Percentiles rank a stretch among this genome's conserved stretches.
phyloP scores from a whole-genome alignment of 2,113 vertebrate genomes.

The Heliornis fulica region DNA sequence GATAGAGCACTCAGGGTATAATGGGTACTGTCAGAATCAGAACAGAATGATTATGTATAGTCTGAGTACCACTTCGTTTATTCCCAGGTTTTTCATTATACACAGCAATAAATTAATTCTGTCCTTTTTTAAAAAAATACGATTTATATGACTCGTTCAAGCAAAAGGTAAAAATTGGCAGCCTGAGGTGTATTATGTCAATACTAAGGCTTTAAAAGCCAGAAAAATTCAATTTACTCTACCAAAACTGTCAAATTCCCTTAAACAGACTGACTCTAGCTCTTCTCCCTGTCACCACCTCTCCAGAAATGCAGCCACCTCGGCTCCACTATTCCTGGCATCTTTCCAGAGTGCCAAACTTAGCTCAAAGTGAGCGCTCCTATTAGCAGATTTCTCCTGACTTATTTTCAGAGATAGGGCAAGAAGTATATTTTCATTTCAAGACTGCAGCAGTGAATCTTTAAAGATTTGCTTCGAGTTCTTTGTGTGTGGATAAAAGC shows the following conservation, averaged over 20 bases:
- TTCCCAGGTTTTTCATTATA: not conserved
- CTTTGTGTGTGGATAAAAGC: not conserved
- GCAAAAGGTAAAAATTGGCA: not conserved
- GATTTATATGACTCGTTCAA: not conserved
- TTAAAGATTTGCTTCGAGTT: not conserved
- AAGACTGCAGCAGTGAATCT: constrained; percentile 1
- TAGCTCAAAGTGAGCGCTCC: constrained; percentile 38
- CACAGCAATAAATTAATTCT: not conserved
- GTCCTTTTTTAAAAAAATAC: not conserved
- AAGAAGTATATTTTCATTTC: not conserved
- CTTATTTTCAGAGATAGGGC: not conserved
- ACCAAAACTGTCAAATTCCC: not conserved
- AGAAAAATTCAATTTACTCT: not conserved
- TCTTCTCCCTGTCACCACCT: not conserved
- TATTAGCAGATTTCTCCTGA: constrained; percentile 22
- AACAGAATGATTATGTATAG: not conserved
- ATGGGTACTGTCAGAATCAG: not conserved
- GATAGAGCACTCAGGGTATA: not conserved
- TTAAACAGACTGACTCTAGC: not conserved
- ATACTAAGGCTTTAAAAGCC: not conserved
- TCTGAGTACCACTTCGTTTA: not conserved
- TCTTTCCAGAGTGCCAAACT: not conserved
- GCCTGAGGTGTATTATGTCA: not conserved
- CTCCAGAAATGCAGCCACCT: not conserved
- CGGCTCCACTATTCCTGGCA: not conserved